These are phyloP conservation scores for Sturnira hondurensis DNA, from an alignment of 2,113 vertebrate genomes.

Conservation along the genomic window DNA sequence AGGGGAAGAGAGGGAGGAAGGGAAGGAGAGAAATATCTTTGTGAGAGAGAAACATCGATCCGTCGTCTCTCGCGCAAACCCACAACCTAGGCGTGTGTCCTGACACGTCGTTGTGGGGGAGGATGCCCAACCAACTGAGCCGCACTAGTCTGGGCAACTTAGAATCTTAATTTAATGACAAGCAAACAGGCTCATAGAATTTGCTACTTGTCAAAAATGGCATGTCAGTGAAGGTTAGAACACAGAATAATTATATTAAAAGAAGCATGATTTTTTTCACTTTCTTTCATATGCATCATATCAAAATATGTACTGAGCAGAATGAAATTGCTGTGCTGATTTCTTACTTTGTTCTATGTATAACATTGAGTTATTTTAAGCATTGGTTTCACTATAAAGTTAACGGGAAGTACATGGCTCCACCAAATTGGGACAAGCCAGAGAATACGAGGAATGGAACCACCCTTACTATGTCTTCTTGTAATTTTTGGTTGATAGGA, in stretches of 20 bases:
- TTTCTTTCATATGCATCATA: conserved; percentile 17
- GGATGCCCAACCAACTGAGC: too few relatives aligned
- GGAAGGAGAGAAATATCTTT: too few relatives aligned
- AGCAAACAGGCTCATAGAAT: background rate
- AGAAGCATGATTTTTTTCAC: background rate
- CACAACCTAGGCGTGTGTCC: too few relatives aligned
- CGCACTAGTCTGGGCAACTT: background rate
- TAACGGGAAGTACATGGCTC: conserved; percentile 37
- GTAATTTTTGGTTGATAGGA: conserved; percentile 41
- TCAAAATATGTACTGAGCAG: conserved; percentile 21
- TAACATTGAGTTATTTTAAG: conserved; percentile 31
- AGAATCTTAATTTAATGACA: background rate
- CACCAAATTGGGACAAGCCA: conserved; percentile 4
- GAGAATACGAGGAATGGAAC: conserved; percentile 37
- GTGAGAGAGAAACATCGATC: too few relatives aligned
- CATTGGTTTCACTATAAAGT: conserved; percentile 53
- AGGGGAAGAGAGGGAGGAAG: too few relatives aligned
- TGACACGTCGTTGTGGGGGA: too few relatives aligned
- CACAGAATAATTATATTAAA: background rate
- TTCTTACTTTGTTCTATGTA: conserved; percentile 28
- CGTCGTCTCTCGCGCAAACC: too few relatives aligned
- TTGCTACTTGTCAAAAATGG: conserved; percentile 21
- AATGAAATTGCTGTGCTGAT: background rate
- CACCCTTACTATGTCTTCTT: background rate
- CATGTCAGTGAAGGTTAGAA: conserved; percentile 15